Conservation (phyloP, 53 echinoderm and acorn worm genomes). For the Paracentrotus lividus region DNA sequence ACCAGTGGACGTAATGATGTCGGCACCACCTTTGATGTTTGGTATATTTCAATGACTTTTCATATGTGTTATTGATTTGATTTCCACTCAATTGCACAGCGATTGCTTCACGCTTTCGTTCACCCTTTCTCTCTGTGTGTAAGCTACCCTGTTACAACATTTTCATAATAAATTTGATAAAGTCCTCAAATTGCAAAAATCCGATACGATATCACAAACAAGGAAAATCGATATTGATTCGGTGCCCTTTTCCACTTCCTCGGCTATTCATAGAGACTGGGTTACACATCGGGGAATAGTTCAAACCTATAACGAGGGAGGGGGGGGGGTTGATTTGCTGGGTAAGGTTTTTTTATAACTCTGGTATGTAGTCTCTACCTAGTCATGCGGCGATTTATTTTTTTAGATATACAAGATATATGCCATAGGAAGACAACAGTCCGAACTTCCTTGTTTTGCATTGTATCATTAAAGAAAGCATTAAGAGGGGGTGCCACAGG, state of each 20-base stretch:
- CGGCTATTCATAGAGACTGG: not conserved
- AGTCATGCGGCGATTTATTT: not conserved
- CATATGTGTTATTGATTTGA: not conserved
- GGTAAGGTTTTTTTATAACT: not conserved
- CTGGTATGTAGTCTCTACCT: not conserved
- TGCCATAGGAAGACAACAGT: too few relatives aligned
- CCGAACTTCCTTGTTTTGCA: too few relatives aligned
- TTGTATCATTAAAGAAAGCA: not conserved
- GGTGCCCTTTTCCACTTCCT: not conserved
- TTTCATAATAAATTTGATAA: constrained; percentile 54
- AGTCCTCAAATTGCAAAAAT: constrained; percentile 40
- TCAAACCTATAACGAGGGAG: not conserved
- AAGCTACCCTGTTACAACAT: constrained; percentile 12
- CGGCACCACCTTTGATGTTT: constrained; percentile 25
- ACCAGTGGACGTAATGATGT: not conserved
- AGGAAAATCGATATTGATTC: constrained; percentile 46
- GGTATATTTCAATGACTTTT: not conserved
- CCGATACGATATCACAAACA: constrained; percentile 55
- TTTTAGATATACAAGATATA: not conserved
- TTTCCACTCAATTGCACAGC: constrained; percentile 7
- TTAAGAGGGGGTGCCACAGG: not conserved
- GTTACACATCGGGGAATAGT: not conserved
- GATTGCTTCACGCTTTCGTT: too few relatives aligned
- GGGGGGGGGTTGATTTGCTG: not conserved
- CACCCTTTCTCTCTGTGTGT: not conserved